Base-by-base conservation (phyloP, 2,888 invertebrate species). In the Mylabris sibirica region DNA sequence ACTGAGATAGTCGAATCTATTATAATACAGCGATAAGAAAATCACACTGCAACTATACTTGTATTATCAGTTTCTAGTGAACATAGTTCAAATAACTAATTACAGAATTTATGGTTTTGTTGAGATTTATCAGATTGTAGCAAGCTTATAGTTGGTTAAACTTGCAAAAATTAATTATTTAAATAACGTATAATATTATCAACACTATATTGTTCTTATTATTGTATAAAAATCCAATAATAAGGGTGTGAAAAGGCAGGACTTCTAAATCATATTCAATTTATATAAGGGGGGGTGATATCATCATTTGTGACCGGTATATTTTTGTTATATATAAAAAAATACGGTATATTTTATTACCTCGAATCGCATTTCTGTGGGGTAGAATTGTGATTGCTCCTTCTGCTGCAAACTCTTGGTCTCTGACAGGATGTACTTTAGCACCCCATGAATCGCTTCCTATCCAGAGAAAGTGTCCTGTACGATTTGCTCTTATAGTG, bases 361-460 rank as follows among this genome's bases (percentile, higher is more conserved):
- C 89, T 82, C 84, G 78, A 59, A 89, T 84, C 24, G 86, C 84
- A 64, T 86, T 87, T 65, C 88, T 84, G 77, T 88, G 88, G 17
- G 90, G 90, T 70, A 90, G 84, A 72, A 90, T 88, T 9, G 90
- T 91, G 72, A 91, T 90, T 64, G 90, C 88, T 68, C 90, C 89
- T 74, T 88, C 87, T 17, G 89, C 89, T 1, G 87, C 87, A 76
- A 84, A 86, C 80, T 90, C 90, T 74, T 89, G 88, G 70, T 88
- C 88, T 70, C 87, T 83, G 0, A 90, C 90, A 0, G 90, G 90
- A 78, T 90, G 86, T 62, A 87, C 86, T 82, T 90, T 90, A 49
- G 89, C 89, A 22, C 92, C 92, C 92, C 92, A 92, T 0, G 91
- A 91, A 82, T 92, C 92, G 75, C 91, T 91, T 17, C 90, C 92